A percentile compares a stretch with the other conserved stretches of the same genome.
phyloP scores from a whole-genome alignment of 1,140 invertebrate species.

The Druon quercuslanigerum region DNA sequence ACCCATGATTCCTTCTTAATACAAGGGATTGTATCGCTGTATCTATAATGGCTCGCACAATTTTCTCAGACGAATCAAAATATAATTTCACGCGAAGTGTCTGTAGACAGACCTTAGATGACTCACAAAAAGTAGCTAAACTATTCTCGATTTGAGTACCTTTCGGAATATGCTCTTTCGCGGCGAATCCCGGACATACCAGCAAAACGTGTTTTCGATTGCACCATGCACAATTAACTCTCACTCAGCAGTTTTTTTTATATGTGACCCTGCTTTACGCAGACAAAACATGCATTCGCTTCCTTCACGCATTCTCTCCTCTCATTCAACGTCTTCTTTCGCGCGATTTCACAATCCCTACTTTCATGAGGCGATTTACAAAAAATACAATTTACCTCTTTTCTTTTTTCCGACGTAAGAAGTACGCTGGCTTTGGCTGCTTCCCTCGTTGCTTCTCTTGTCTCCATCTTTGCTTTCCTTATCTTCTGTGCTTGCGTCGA shows the following conservation, averaged over 20 bases:
- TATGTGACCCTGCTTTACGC: conserved; percentile 10
- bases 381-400: too few relatives aligned
- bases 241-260: neutral
- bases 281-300: conserved; percentile 28
- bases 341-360: too few relatives aligned
- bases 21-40: conserved; percentile 40
- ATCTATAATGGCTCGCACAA: conserved; percentile 30
- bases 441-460: too few relatives aligned
- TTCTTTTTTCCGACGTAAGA: too few relatives aligned
- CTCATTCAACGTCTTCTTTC: neutral
- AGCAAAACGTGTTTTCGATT: neutral
- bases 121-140: conserved; percentile 27
- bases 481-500: too few relatives aligned
- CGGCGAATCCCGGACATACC: neutral
- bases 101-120: conserved; percentile 33
- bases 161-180: neutral
- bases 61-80: conserved; percentile 25
- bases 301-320: conserved; percentile 21
- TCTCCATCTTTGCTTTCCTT: too few relatives aligned
- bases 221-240: neutral
- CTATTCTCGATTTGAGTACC: neutral
- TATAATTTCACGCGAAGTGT: conserved; percentile 36
- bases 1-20: conserved; percentile 37
- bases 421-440: too few relatives aligned
- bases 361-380: too few relatives aligned